Conservation (phyloP, 2,113 vertebrate species). For the Ranitomeya imitator region DNA sequence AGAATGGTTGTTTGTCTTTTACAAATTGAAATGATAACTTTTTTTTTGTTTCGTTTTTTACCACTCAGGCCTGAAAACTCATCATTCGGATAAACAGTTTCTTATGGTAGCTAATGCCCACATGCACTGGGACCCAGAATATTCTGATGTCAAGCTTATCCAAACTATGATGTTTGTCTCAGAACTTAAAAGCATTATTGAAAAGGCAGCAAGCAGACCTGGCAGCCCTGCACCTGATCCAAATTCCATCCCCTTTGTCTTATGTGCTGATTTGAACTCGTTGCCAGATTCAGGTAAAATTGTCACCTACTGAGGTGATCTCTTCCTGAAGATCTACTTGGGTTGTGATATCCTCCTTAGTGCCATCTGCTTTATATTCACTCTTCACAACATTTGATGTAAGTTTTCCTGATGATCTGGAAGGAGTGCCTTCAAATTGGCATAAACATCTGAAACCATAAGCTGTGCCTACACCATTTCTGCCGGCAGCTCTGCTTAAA, state of each 20-base stretch:
- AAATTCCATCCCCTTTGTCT: conserved; percentile 91
- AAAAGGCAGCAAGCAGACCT: conserved; percentile 84
- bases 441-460: too few relatives aligned
- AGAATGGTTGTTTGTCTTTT: too few relatives aligned
- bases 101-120: conserved; percentile 96
- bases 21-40: too few relatives aligned
- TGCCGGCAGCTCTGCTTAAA: too few relatives aligned
- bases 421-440: too few relatives aligned
- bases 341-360: too few relatives aligned
- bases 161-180: conserved; percentile 99
- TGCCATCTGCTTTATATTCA: too few relatives aligned
- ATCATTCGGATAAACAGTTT: conserved; percentile 86
- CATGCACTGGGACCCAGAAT: conserved; percentile 99
- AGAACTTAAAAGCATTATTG: conserved; percentile 93
- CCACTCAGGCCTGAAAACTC: conserved; percentile 81
- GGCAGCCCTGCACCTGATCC: conserved; percentile 81
- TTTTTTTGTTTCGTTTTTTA: not conserved
- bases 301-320: not conserved
- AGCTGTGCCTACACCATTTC: too few relatives aligned
- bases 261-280: conserved; percentile 98
- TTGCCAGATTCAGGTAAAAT: conserved; percentile 94
- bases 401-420: too few relatives aligned
- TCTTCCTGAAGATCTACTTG: not conserved
- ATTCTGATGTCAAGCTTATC: conserved; percentile 95
- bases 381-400: too few relatives aligned